phyloP scores from a whole-genome alignment of 2,888 invertebrate genomes.

The Ligdia adustata region DNA sequence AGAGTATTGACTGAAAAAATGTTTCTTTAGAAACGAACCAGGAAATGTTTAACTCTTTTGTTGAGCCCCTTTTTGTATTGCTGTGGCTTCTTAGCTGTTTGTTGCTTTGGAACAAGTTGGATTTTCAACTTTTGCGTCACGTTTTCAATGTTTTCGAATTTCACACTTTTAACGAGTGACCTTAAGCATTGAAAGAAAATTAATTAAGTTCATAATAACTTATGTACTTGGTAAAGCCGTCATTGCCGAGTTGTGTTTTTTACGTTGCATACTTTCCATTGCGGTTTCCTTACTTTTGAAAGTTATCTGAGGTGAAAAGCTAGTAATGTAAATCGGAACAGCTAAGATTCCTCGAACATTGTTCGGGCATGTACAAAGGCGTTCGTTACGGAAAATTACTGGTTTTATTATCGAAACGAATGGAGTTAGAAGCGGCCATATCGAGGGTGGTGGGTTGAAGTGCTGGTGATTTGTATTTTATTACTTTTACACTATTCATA shows the following conservation, averaged over 20 bases:
- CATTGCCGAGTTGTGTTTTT: too few relatives aligned
- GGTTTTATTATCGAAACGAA: neutral
- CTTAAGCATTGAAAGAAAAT: too few relatives aligned
- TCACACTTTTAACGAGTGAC: too few relatives aligned
- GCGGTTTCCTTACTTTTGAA: neutral
- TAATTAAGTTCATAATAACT: too few relatives aligned
- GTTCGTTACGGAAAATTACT: slow-evolving; percentile 1
- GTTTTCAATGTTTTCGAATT: too few relatives aligned
- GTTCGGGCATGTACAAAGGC: neutral
- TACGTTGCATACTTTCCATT: neutral
- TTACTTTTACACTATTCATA: too few relatives aligned
- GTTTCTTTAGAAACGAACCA: slow-evolving; percentile 24
- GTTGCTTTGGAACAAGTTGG: neutral
- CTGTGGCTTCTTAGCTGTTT: slow-evolving; percentile 14
- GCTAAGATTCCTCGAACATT: neutral
- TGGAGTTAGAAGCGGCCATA: neutral
- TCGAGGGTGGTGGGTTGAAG: too few relatives aligned
- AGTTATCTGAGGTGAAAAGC: slow-evolving; percentile 31
- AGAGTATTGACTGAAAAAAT: slow-evolving; percentile 25
- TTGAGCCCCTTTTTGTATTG: slow-evolving; percentile 5
- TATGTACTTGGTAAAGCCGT: too few relatives aligned
- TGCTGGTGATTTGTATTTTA: neutral
- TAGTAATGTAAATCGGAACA: slow-evolving; percentile 44
- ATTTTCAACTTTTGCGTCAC: neutral
- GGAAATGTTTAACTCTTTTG: slow-evolving; percentile 19